Evolutionary conservation across 2,888 invertebrate genomes (phyloP).

Genomic region (Dugesia japonica): DNA sequence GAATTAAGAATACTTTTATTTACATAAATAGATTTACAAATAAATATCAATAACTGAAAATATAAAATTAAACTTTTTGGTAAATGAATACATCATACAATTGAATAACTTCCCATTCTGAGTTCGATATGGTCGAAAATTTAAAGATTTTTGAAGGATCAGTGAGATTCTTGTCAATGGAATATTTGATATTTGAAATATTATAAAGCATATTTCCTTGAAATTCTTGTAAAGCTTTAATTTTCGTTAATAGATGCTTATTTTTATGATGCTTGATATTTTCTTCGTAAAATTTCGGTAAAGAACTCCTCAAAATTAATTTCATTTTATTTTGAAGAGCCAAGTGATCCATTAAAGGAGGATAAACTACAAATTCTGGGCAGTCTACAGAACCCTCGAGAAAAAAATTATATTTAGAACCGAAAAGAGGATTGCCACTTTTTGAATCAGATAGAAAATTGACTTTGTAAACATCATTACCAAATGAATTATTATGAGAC

Average conservation of each 20-base stretch:
- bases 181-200: constrained; percentile 47
- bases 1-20: too few species aligned
- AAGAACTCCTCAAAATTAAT: constrained; percentile 51
- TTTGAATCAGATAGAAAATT: constrained; percentile 38
- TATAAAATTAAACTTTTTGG: neutral
- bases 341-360: constrained; percentile 59
- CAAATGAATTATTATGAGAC: constrained; percentile 39
- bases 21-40: neutral
- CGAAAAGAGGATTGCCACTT: constrained; percentile 61
- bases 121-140: constrained; percentile 64
- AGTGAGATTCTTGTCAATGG: constrained; percentile 32
- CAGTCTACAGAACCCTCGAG: constrained; percentile 90
- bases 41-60: neutral
- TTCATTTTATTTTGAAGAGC: constrained; percentile 51
- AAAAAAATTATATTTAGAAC: constrained; percentile 82
- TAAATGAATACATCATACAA: constrained; percentile 69
- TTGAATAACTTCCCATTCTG: constrained; percentile 85
- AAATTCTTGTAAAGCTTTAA: constrained; percentile 56
- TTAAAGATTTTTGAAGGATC: constrained; percentile 32
- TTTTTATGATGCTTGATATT: constrained; percentile 52
- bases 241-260: constrained; percentile 57
- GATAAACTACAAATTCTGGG: constrained; percentile 89
- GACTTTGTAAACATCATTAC: constrained; percentile 51
- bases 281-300: constrained; percentile 63
- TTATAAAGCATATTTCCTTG: constrained; percentile 54